A percentile compares a stretch with the other conserved stretches of the same genome.
These are phyloP conservation scores for Meandrusa payeni DNA, from an alignment of 2,888 invertebrate genomes.

Conservation along the genomic window DNA sequence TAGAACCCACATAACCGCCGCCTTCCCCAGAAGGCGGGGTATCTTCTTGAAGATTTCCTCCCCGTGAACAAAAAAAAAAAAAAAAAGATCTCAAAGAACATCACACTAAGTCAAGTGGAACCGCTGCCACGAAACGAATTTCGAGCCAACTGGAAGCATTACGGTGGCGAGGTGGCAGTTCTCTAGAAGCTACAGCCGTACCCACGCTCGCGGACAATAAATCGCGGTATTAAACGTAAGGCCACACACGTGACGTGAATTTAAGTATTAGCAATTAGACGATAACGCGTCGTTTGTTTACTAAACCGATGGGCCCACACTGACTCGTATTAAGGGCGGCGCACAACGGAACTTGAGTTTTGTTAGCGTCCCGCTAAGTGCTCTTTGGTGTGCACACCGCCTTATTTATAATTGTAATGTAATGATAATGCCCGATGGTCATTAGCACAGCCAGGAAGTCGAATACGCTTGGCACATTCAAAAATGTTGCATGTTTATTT, in stretches of 20 bases:
- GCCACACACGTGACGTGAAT: slow-evolving; percentile 28
- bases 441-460: slow-evolving; percentile 18
- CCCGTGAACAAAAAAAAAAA: no score
- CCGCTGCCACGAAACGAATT: no score
- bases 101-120: no score
- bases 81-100: no score
- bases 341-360: slow-evolving; percentile 14
- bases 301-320: slow-evolving; percentile 16
- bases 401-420: slow-evolving; percentile 20
- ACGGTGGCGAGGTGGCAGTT: slow-evolving; percentile 15
- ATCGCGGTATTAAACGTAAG: slow-evolving; percentile 34
- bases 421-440: slow-evolving; percentile 11
- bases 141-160: slow-evolving; percentile 4
- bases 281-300: slow-evolving; percentile 20
- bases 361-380: slow-evolving; percentile 1
- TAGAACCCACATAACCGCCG: no score
- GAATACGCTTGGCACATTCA: slow-evolving; percentile 18
- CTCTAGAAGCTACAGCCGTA: slow-evolving; percentile 25
- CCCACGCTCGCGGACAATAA: slow-evolving; percentile 36
- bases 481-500: neutral
- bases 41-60: no score
- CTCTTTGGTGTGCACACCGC: neutral
- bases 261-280: slow-evolving; percentile 26
- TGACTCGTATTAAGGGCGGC: neutral
- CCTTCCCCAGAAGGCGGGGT: no score